Percentiles rank a stretch among this genome's conserved stretches.
Conservation (phyloP, 37 sponge, comb jelly and placozoan genomes). For the Spongia lamella region DNA sequence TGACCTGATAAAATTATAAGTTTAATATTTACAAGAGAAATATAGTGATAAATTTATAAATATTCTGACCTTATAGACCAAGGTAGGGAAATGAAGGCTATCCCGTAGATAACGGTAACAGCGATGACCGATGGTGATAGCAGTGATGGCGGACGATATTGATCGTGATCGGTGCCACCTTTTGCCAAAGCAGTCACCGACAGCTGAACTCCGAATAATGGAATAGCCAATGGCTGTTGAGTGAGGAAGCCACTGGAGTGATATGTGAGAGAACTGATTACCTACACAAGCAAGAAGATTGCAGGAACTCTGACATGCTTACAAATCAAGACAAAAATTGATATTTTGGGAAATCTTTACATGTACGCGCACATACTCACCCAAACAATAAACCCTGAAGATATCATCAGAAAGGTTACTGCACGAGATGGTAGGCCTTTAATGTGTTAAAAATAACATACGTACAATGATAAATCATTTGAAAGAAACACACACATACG, state of each 20-base stretch:
- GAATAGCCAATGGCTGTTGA: slow-evolving; percentile 21
- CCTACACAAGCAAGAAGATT: background rate
- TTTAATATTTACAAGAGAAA: too few species aligned
- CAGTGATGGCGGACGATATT: too few species aligned
- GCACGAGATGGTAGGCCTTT: background rate
- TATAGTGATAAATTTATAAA: too few species aligned
- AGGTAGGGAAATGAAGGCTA: slow-evolving; percentile 9
- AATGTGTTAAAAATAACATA: background rate
- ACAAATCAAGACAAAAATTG: too few species aligned
- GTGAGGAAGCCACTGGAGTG: background rate
- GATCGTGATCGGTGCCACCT: too few species aligned
- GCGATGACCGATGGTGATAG: background rate
- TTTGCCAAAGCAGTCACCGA: background rate
- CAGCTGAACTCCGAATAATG: slow-evolving; percentile 12
- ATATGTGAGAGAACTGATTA: background rate
- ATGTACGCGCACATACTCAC: too few species aligned
- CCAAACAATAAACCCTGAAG: too few species aligned
- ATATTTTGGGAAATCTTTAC: too few species aligned
- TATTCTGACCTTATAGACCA: slow-evolving; percentile 15
- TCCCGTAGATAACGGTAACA: background rate
- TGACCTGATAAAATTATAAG: too few species aligned
- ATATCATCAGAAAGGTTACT: too few species aligned
- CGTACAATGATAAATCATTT: slow-evolving; percentile 11
- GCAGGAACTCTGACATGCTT: too few species aligned
- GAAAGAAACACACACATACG: background rate